Base-by-base conservation (phyloP, 2,888 invertebrate genomes). In the Agrenia bidenticulata region DNA sequence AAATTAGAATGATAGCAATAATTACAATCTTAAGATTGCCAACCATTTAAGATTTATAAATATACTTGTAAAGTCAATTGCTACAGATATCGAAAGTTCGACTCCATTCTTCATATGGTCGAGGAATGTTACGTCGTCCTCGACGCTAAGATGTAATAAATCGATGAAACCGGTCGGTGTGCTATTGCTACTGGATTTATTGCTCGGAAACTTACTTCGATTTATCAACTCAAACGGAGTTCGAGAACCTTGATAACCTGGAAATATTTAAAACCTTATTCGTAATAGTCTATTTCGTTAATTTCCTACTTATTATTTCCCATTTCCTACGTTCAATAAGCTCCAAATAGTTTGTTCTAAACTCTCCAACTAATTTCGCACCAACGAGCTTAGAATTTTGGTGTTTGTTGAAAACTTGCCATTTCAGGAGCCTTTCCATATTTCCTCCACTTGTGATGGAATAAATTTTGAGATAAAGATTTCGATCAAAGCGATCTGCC, bases 71-170 rank as follows among this genome's bases (percentile, higher is more conserved):
- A 79, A 79, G 66, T 79, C 79, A 21, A 79, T 77, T 2, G 78
- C 79, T 23, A 79, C 77, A 5, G 77, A 77, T 66, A 77, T 78
- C 69, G 78, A 72, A 19, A 79, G 63, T 63, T 78, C 74, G 9
- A 76, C 71, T 78, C 83, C 82, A 24, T 80, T 80, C 51, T 80
- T 77, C 39, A 84, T 79, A 75, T 80, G 84, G 70, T 84, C 83
- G 51, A 84, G 74, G 75, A 84, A 84, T 9, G 76, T 67, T 15
- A 70, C 69, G 58, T 75, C 68, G 11, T 42, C 53, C 49, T 73
- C 64, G 11, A 63, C 27, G 15, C 53, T 53, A 15, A 73, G 66
- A 27, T 41, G 15, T 1, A 15, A 45, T 53, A 59, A n/a, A 54
- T 39, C 13, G 4, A 57, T 41, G 15, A 13, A 23, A 19, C 41